Conservation (phyloP, 2,113 vertebrate species). For the Ceuthmochares aereus region DNA sequence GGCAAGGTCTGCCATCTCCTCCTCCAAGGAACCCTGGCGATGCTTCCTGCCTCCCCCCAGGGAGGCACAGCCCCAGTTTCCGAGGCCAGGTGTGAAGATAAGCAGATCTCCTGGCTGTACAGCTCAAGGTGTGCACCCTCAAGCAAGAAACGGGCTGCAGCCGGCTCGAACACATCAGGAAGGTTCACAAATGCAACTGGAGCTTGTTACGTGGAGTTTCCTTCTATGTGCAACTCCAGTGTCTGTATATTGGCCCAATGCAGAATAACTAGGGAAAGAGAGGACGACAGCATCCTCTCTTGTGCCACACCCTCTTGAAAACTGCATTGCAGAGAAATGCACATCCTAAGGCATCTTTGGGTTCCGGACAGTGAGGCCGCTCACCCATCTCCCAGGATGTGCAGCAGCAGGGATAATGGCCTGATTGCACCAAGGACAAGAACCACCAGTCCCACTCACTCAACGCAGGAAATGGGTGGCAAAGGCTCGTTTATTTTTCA, state of each 20-base stretch:
- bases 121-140: not conserved
- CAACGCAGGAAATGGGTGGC: not conserved
- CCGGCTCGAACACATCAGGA: not conserved
- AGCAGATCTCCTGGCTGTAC: not conserved
- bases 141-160: not conserved
- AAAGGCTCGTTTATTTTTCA: not conserved
- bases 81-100: accelerated
- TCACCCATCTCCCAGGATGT: accelerated
- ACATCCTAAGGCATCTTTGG: not conserved
- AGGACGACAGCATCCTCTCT: not conserved
- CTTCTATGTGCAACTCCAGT: not conserved
- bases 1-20: not conserved
- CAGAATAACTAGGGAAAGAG: not conserved
- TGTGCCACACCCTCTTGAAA: not conserved
- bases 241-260: accelerated
- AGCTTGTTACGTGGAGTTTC: not conserved
- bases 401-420: not conserved
- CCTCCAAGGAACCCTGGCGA: not conserved
- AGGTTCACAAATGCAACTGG: not conserved
- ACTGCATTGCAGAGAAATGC: not conserved
- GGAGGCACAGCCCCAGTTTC: not conserved
- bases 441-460: not conserved
- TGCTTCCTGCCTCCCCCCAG: not conserved
- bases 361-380: not conserved
- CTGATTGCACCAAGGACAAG: accelerated